Percentiles rank a stretch among this genome's conserved stretches.
phyloP scores from a whole-genome alignment of 2,888 invertebrate genomes.

The Dryadula phaetusa region DNA sequence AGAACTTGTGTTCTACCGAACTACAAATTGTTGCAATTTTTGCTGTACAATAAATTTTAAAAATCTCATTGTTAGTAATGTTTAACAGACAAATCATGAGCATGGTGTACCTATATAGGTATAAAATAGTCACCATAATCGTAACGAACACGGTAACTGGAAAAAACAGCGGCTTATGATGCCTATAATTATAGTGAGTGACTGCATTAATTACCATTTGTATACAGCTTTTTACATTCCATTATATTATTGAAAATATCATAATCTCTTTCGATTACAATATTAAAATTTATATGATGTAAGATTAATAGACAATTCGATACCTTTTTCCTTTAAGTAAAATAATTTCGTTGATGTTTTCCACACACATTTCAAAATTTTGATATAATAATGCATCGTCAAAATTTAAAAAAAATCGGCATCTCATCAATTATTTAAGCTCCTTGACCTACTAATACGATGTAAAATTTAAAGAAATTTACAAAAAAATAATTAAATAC shows the following conservation, averaged over 20 bases:
- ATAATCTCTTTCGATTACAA: neutral
- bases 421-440: neutral
- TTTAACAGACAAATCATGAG: too few relatives aligned
- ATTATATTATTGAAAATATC: too few relatives aligned
- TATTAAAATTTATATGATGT: neutral
- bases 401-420: neutral
- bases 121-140: conserved; percentile 55
- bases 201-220: conserved; percentile 36
- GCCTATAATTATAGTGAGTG: conserved; percentile 38
- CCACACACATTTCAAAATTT: neutral
- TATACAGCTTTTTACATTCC: neutral
- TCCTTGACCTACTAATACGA: conserved; percentile 1
- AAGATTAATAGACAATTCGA: too few relatives aligned
- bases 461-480: conserved; percentile 7
- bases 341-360: too few relatives aligned
- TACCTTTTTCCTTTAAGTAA: too few relatives aligned
- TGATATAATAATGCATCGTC: neutral
- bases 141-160: conserved; percentile 53
- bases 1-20: neutral
- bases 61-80: neutral
- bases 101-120: too few relatives aligned
- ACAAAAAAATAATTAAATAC: conserved; percentile 9
- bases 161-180: conserved; percentile 56
- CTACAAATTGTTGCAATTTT: neutral
- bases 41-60: neutral